Evolutionary conservation across 2,797 vertebrate genomes (phyloP), one percentile per base, ranked within the genome.

Genomic region (Diplodus puntazzo): DNA sequence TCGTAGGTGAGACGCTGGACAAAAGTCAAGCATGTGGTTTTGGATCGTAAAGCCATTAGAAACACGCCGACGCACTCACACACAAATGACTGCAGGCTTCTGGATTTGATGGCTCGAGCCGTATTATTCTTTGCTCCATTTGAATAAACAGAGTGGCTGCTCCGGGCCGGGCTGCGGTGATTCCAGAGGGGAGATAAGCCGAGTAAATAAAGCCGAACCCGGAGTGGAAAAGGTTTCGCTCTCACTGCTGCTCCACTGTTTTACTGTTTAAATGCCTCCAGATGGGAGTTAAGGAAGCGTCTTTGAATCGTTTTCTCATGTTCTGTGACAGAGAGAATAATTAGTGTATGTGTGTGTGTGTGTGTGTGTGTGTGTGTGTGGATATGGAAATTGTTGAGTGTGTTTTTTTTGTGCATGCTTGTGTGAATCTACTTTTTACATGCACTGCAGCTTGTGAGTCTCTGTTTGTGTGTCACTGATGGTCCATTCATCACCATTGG

Each of bases 101-200:
- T 83, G 83, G 81, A 81, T 79, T 74, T 66, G 77, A 87, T 39
- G 84, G 79, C 71, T 12, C 11, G 23, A 63, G 60, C 61, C 50
- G 69, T 90, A 74, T 93, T 89, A 86, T 92, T 75, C 75, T 90
- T 84, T 60, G 65, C 77, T 79, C 46, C 71, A 60, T 87, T 90
- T 78, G 89, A 86, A 88, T 89, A 91, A 92, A 87, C 89, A 88
- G 64, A 10, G 39, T 8, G n/a, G 61, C 25, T 45, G 81, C 69
- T 67, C 57, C 5, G 83, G 83, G 85, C 62, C 59, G 10, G 72
- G 80, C 77, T 45, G 60, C 74, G 86, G 60, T 75, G 91, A 90
- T 89, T 87, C 75, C 80, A 77, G 66, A 65, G 81, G 64, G 75
- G 62, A 89, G 90, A 93, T 91, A 91, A 92, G 92, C 76, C 62